phyloP scores from a whole-genome alignment of 1,140 invertebrate genomes.

The Plodia interpunctella region DNA sequence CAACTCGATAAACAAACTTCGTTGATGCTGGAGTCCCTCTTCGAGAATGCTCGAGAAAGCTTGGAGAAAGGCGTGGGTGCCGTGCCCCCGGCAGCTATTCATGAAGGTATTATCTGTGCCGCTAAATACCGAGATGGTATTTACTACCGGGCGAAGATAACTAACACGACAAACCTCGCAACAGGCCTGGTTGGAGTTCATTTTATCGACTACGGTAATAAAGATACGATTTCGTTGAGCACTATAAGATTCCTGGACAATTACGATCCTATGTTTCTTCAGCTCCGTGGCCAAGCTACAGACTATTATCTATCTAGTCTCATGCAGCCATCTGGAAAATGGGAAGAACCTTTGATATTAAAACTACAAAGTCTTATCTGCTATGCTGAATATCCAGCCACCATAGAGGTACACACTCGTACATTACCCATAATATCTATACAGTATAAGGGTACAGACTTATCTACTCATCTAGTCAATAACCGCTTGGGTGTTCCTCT shows the following conservation, averaged over 20 bases:
- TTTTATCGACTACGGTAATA: slow-evolving; percentile 85
- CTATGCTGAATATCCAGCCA: slow-evolving; percentile 71
- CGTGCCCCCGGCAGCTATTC: slow-evolving; percentile 54
- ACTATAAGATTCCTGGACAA: slow-evolving; percentile 78
- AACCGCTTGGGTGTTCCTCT: slow-evolving; percentile 51
- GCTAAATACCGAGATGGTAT: slow-evolving; percentile 81
- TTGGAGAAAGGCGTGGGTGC: slow-evolving; percentile 67
- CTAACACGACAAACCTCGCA: slow-evolving; percentile 57
- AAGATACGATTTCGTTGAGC: slow-evolving; percentile 73
- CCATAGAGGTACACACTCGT: slow-evolving; percentile 52
- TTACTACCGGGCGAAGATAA: slow-evolving; percentile 81
- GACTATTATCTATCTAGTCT: slow-evolving; percentile 79
- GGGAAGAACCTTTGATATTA: slow-evolving; percentile 73
- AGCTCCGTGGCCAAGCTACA: slow-evolving; percentile 75
- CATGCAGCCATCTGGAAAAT: slow-evolving; percentile 60
- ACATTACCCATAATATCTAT: slow-evolving; percentile 63
- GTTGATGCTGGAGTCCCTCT: slow-evolving; percentile 76
- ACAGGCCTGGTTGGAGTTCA: slow-evolving; percentile 78
- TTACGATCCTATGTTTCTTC: slow-evolving; percentile 71
- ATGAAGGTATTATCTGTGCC: slow-evolving; percentile 78
- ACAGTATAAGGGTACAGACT: slow-evolving; percentile 65
- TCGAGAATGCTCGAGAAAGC: slow-evolving; percentile 65
- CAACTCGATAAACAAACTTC: slow-evolving; percentile 79
- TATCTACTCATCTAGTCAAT: slow-evolving; percentile 59
- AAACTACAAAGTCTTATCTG: slow-evolving; percentile 71